Conservation (phyloP, 2,888 invertebrate species). For the Lomographa bimaculata region DNA sequence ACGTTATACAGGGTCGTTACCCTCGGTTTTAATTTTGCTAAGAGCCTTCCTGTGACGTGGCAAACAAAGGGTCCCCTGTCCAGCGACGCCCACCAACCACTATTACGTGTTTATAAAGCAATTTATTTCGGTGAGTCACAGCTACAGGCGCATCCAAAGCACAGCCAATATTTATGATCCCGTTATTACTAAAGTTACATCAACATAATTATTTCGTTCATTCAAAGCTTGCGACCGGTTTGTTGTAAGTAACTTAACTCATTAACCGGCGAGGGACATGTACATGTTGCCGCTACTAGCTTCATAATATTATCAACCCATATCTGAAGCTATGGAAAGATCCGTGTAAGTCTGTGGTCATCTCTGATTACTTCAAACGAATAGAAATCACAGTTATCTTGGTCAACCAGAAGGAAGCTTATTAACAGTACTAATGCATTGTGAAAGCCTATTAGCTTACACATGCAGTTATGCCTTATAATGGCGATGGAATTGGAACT, state of each 20-base stretch:
- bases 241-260: slow-evolving; percentile 53
- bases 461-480: slow-evolving; percentile 1
- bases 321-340: slow-evolving; percentile 46
- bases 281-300: too few species aligned
- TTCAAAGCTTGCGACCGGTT: slow-evolving; percentile 47
- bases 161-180: slow-evolving; percentile 43
- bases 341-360: slow-evolving; percentile 65
- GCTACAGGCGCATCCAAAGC: slow-evolving; percentile 54
- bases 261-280: slow-evolving; percentile 52
- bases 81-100: slow-evolving; percentile 69
- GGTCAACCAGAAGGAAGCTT: slow-evolving; percentile 41
- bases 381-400: slow-evolving; percentile 55
- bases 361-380: slow-evolving; percentile 62
- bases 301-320: slow-evolving; percentile 48
- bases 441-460: slow-evolving; percentile 16
- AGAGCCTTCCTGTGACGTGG: slow-evolving; percentile 73
- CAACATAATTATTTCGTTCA: slow-evolving; percentile 39
- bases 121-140: slow-evolving; percentile 74
- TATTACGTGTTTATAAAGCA: slow-evolving; percentile 62
- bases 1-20: slow-evolving; percentile 55
- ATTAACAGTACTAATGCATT: slow-evolving; percentile 30
- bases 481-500: background rate
- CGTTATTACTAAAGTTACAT: slow-evolving; percentile 36
- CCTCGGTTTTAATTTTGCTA: slow-evolving; percentile 74
- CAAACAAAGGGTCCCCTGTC: slow-evolving; percentile 76